Evolutionary conservation across 2,888 invertebrate species (phyloP), one percentile per base, ranked within the genome.

Genomic region (Nysson spinosus): DNA sequence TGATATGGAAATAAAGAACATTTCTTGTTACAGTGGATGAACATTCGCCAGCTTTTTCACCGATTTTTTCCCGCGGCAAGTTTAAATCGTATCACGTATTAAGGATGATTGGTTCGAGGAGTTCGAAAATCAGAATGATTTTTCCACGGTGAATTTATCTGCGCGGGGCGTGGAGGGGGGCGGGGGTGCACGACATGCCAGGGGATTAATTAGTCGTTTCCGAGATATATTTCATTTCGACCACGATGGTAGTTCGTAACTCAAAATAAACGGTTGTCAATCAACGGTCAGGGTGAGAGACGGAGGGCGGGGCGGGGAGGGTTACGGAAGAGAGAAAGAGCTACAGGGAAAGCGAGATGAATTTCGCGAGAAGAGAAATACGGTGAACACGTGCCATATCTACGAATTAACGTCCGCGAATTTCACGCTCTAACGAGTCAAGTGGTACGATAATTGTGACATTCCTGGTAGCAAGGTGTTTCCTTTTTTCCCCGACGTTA

Each of bases 221-320:
- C n/a, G n/a, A n/a, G n/a, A n/a, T 28, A 54, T 60, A 37, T 67
- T 57, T 62, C 58, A 69, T 65, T 71, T 68, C 55, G 57, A 26
- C 30, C 32, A 35, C 55, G 50, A 64, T 58, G 56, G 37, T 51
- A 5, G 43, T 22, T 35, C 43, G 54, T 58, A 58, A 49, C 47
- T 56, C 46, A 51, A 68, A 72, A 72, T 64, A 61, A 66, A 69
- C 52, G 61, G 43, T 39, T 69, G 68, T 69, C 68, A 52, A 70
- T 69, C 65, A 69, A 39, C 42, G 46, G 42, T 42, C 19, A 11
- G 16, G 7, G 19, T 34, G 20, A 32, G 50, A 47, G 12, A 20
- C 28, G 5, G 2, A 6, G 28, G 43, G n/a, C 11, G 35, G 11
- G 37, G 12, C n/a, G 26, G 17, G 28, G 1, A 40, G 11, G n/a